A percentile compares a stretch with the other conserved stretches of the same genome.
Conservation (phyloP, 2,797 vertebrate genomes). For the Gallinago nigripennis region DNA sequence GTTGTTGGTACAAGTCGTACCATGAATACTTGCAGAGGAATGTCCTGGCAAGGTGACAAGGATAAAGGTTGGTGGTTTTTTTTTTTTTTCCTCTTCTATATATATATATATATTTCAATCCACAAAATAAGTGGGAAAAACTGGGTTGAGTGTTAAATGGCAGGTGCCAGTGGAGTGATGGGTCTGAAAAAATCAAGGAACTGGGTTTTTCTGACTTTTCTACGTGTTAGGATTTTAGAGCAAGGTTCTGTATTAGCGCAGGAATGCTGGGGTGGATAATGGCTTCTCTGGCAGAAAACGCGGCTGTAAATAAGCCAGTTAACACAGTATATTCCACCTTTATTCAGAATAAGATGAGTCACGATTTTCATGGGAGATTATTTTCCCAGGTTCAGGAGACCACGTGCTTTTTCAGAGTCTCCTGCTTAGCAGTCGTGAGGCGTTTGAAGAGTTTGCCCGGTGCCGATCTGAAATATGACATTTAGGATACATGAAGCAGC, state of each 20-base stretch:
- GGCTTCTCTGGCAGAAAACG: background rate
- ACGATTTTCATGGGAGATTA: background rate
- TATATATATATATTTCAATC: background rate
- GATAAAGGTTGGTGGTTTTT: background rate
- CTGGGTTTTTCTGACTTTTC: background rate
- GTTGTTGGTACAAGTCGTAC: conserved; percentile 65
- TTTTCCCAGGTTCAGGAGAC: background rate
- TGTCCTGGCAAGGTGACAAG: conserved; percentile 62
- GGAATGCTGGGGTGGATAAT: background rate
- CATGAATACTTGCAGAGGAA: conserved; percentile 55
- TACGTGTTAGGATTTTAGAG: background rate
- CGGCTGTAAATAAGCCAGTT: background rate
- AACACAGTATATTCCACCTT: background rate
- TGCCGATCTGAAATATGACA: background rate
- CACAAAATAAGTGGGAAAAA: conserved; percentile 20
- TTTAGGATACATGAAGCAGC: background rate
- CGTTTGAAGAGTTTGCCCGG: background rate
- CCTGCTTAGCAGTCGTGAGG: background rate
- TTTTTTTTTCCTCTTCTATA: background rate
- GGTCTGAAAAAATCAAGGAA: background rate
- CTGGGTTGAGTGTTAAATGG: background rate
- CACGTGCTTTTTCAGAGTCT: rapidly evolving
- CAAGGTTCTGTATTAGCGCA: background rate
- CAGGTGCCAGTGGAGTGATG: background rate
- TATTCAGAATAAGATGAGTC: conserved; percentile 10